Percentiles rank a stretch among this genome's conserved stretches.
Evolutionary conservation across 2,888 invertebrate genomes (phyloP).

Genomic region (Diaprepes abbreviatus): DNA sequence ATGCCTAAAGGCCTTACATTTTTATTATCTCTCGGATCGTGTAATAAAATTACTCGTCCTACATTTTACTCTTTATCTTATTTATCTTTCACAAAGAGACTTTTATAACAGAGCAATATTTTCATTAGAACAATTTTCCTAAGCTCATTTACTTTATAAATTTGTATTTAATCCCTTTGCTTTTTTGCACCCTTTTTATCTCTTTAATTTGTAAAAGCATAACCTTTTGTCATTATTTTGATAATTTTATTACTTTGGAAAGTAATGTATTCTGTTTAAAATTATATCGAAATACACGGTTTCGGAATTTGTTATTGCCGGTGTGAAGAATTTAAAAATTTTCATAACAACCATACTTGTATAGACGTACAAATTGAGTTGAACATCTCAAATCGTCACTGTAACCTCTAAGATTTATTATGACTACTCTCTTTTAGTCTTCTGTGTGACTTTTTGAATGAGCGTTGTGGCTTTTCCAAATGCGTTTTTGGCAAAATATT

Average conservation of each 20-base stretch:
- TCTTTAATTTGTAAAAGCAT: neutral
- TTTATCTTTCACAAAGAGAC: conserved; percentile 37
- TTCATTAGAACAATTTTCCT: conserved; percentile 43
- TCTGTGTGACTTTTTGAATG: too few species aligned
- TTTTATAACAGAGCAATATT: conserved; percentile 32
- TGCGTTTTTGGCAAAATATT: too few species aligned
- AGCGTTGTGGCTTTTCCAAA: too few species aligned
- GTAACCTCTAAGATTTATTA: too few species aligned
- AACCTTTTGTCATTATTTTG: neutral
- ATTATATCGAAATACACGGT: too few species aligned
- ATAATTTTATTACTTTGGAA: neutral
- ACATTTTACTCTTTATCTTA: conserved; percentile 32
- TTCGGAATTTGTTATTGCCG: too few species aligned
- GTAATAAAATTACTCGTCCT: conserved; percentile 30
- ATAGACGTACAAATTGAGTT: too few species aligned
- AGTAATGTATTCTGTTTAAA: too few species aligned
- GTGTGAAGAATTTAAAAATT: too few species aligned
- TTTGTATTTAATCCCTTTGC: conserved; percentile 32
- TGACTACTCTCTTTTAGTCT: too few species aligned
- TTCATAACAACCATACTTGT: too few species aligned
- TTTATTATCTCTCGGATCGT: conserved; percentile 4
- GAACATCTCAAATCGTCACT: too few species aligned
- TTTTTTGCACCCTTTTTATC: conserved; percentile 11
- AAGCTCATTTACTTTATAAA: conserved; percentile 35
- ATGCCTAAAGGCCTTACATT: conserved; percentile 3